Conservation (phyloP, 2,797 vertebrate genomes). For the Phrynocephalus vlangalii region DNA sequence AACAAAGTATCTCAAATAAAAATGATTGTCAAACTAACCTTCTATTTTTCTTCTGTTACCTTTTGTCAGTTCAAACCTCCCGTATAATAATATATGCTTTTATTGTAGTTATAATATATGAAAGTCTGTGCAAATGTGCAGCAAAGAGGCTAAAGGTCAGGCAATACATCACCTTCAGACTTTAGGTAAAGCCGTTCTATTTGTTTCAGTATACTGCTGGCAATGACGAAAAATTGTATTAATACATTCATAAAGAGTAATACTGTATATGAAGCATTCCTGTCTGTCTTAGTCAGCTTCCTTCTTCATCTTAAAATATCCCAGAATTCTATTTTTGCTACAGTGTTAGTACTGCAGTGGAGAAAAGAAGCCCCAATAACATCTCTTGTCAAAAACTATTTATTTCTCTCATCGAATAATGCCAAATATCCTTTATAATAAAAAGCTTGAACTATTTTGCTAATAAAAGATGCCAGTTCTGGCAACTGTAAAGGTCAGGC, state of each 20-base stretch:
- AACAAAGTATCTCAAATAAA: conserved; percentile 14
- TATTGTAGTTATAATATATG: conserved; percentile 25
- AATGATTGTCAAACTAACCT: neutral
- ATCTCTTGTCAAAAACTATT: conserved; percentile 72
- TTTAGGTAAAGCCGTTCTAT: conserved; percentile 52
- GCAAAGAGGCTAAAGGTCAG: conserved; percentile 49
- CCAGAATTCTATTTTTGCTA: conserved; percentile 67
- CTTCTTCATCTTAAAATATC: conserved; percentile 62
- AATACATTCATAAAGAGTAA: conserved; percentile 52
- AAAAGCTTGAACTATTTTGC: conserved; percentile 76
- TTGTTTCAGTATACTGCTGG: conserved; percentile 53
- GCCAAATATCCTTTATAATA: conserved; percentile 74
- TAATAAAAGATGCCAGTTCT: conserved; percentile 75
- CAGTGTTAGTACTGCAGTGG: conserved; percentile 69
- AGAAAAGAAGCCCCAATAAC: conserved; percentile 67
- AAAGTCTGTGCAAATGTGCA: conserved; percentile 39
- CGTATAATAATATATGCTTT: conserved; percentile 35
- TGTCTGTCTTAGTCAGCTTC: conserved; percentile 58
- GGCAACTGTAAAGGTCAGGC: conserved; percentile 78
- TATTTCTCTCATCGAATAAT: conserved; percentile 60
- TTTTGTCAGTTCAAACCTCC: conserved; percentile 23
- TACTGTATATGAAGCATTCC: conserved; percentile 44
- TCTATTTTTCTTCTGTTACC: conserved; percentile 23
- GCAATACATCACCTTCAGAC: conserved; percentile 63
- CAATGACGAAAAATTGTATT: conserved; percentile 51